Base-by-base conservation (phyloP, 2,797 vertebrate species). In the Agapornis canus region DNA sequence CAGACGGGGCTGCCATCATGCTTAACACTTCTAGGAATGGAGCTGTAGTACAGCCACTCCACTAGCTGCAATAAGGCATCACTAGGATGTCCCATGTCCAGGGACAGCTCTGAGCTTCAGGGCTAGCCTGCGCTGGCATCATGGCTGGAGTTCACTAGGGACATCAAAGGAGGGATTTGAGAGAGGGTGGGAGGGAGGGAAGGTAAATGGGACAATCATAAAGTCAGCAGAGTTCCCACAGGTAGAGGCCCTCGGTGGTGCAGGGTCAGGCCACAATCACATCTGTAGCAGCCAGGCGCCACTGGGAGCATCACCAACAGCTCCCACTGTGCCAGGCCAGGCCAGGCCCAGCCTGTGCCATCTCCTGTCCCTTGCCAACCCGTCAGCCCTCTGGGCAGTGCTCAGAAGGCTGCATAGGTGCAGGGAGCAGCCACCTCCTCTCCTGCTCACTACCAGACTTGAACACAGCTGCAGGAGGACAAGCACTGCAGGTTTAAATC, bases 141-240 rank as follows among this genome's bases (percentile, higher is more conserved):
- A 91, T 96, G 96, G 97, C 94, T 94, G 96, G 89, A 94, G 97
- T 69, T 97, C 96, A 97, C 96, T 97, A 95, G 91, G 96, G 97
- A 97, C 93, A 97, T 97, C 96, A 97, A 97, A 97, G 97, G 97
- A 97, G 96, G 96, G 83, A 66, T 94, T 96, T 96, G 95, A 96
- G 96, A 96, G 86, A 95, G 73, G 68, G 94, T 84, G 75, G 94
- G 89, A 91, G 82, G 88, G 78, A 80, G 26, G 89, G 86, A 92
- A 95, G 95, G 95, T 82, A 96, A 43, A 84, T 9, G 94, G 96
- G 92, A 92, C 94, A 96, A 60, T 96, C 95, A 96, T 78, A 19
- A 93, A 84, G 79, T 84, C 89, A 90, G 52, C 1, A 6, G 72
- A 77, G 77, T 39, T 63, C 82, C 92, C 68, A 2, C 12, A 61